A percentile compares a stretch with the other conserved stretches of the same genome.
Evolutionary conservation across 1,140 invertebrate species (phyloP).

Genomic region (Piezodorus guildinii): DNA sequence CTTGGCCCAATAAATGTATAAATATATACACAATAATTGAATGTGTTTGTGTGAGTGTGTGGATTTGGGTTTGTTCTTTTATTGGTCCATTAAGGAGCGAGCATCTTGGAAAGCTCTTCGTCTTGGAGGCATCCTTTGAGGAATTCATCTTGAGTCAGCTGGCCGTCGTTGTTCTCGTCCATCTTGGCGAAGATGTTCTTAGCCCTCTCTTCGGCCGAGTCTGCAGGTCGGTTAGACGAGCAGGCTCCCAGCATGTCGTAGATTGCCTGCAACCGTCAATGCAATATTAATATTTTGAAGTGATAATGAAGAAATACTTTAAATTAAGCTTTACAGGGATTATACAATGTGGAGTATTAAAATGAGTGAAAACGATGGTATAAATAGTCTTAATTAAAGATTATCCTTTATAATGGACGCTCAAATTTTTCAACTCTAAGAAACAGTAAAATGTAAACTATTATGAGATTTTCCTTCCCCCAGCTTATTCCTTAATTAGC

Average conservation of each 20-base stretch:
- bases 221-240: slow-evolving; percentile 81
- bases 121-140: slow-evolving; percentile 97
- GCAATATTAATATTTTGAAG: neutral
- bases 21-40: slow-evolving; percentile 18
- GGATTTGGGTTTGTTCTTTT: slow-evolving; percentile 7
- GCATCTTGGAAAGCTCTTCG: slow-evolving; percentile 90
- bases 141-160: slow-evolving; percentile 96
- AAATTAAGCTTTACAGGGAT: no score
- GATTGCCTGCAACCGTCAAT: slow-evolving; percentile 66
- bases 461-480: no score
- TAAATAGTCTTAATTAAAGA: no score
- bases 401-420: no score
- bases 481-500: no score
- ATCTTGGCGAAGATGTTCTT: slow-evolving; percentile 99
- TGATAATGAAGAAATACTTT: neutral
- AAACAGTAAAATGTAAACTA: no score
- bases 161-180: slow-evolving; percentile 97
- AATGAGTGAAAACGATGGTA: no score
- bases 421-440: no score
- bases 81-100: slow-evolving; percentile 64
- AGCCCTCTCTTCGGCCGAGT: slow-evolving; percentile 89
- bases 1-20: slow-evolving; percentile 18
- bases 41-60: slow-evolving; percentile 7
- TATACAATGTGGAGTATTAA: no score
- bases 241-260: slow-evolving; percentile 96